Evolutionary conservation across 1,140 invertebrate species (phyloP).

Genomic region (Drosophila arizonae): DNA sequence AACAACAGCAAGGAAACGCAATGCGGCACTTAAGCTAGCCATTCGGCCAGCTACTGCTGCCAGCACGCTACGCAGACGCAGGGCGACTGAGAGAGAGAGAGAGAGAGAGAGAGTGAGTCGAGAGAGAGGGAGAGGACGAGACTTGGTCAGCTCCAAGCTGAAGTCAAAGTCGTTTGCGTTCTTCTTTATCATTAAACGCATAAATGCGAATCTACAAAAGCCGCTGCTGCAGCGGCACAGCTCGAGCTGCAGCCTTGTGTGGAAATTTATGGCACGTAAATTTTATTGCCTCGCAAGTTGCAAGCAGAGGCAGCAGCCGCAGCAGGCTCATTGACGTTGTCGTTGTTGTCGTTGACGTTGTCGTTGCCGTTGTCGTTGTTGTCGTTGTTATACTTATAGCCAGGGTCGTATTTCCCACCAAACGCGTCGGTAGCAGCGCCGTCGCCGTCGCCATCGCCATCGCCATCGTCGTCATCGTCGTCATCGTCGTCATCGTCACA

Average conservation of each 20-base stretch:
- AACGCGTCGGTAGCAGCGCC: slow-evolving; percentile 75
- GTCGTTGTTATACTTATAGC: slow-evolving; percentile 18
- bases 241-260: slow-evolving; percentile 61
- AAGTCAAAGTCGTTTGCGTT: slow-evolving; percentile 42
- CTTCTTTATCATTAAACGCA: slow-evolving; percentile 79
- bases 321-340: slow-evolving; percentile 32
- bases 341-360: slow-evolving; percentile 48
- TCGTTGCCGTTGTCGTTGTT: not conserved
- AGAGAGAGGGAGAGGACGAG: no score
- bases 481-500: slow-evolving; percentile 58
- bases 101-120: no score
- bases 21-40: slow-evolving; percentile 71
- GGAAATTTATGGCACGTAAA: slow-evolving; percentile 80
- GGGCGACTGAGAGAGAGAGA: not conserved
- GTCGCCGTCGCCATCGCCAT: slow-evolving; percentile 59
- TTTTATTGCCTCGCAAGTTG: slow-evolving; percentile 69
- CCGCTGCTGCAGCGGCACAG: slow-evolving; percentile 27
- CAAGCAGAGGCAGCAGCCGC: slow-evolving; percentile 9
- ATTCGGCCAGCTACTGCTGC: slow-evolving; percentile 62
- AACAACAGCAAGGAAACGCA: slow-evolving; percentile 43
- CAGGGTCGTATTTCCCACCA: slow-evolving; percentile 69
- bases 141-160: not conserved
- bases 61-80: slow-evolving; percentile 62
- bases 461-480: slow-evolving; percentile 16
- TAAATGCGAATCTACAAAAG: slow-evolving; percentile 76